Conservation (phyloP, 2,888 invertebrate genomes). For the Caenorhabditis angaria region DNA sequence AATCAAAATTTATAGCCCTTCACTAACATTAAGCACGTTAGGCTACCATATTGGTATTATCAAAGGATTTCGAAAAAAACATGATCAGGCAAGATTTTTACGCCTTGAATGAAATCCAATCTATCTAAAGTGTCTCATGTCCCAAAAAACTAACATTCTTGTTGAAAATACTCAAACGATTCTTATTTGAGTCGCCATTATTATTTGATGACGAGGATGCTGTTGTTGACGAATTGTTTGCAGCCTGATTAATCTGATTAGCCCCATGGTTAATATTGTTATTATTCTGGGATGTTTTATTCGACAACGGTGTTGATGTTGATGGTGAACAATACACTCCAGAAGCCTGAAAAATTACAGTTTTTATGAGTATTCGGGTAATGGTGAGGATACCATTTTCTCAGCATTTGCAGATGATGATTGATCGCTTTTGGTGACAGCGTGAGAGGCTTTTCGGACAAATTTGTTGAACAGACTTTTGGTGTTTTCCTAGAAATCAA, state of each 20-base stretch:
- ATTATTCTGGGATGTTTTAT: background rate
- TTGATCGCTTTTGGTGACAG: slow-evolving; percentile 49
- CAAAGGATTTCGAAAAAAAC: no score
- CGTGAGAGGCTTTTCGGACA: slow-evolving; percentile 54
- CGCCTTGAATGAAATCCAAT: no score
- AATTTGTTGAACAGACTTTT: slow-evolving; percentile 50
- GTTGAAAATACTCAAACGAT: slow-evolving; percentile 35
- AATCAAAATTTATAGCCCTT: no score
- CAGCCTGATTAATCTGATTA: slow-evolving; percentile 27
- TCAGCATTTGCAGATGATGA: slow-evolving; percentile 10
- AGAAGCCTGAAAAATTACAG: slow-evolving; percentile 20
- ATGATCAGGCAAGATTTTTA: no score
- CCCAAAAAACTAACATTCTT: slow-evolving; percentile 38
- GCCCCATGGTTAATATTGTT: slow-evolving; percentile 12
- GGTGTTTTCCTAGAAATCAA: slow-evolving; percentile 44
- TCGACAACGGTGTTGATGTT: slow-evolving; percentile 8
- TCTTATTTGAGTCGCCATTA: slow-evolving; percentile 30
- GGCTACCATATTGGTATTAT: no score
- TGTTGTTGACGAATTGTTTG: slow-evolving; percentile 8
- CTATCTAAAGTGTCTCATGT: no score
- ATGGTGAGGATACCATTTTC: no score
- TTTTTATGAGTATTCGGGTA: no score
- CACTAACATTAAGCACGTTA: no score
- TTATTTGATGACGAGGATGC: slow-evolving; percentile 21
- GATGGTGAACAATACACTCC: slow-evolving; percentile 26